Conservation (phyloP, 2,888 invertebrate genomes). For the Hydrotaea diabolus region DNA sequence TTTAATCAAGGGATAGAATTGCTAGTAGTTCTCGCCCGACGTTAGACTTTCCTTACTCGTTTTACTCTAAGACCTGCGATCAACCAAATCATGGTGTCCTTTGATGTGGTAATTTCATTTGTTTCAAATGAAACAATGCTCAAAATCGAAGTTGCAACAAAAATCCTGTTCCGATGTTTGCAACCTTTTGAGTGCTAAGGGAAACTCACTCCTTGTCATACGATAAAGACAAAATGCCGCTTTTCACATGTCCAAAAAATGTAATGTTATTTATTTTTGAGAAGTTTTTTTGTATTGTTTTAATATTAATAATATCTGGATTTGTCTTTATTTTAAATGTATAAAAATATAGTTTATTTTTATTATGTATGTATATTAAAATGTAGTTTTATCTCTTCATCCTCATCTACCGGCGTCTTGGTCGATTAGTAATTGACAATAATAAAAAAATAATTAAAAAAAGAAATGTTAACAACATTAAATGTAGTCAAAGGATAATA, state of each 20-base stretch:
- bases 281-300: conserved; percentile 18
- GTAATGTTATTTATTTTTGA: conserved; percentile 38
- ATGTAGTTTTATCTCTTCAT: conserved; percentile 10
- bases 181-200: too few species aligned
- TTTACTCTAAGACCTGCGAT: too few species aligned
- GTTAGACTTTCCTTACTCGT: too few species aligned
- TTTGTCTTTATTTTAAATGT: conserved; percentile 50
- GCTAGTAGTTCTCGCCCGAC: too few species aligned
- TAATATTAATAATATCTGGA: conserved; percentile 25
- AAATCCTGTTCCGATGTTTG: too few species aligned
- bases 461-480: conserved; percentile 41
- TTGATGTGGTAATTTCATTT: too few species aligned
- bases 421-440: conserved; percentile 40
- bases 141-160: too few species aligned
- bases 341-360: conserved; percentile 48
- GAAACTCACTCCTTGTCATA: too few species aligned
- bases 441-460: conserved; percentile 48
- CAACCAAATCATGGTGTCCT: too few species aligned
- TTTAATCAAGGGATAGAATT: too few species aligned
- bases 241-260: conserved; percentile 24
- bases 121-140: too few species aligned
- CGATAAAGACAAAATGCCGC: too few species aligned
- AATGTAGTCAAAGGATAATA: conserved; percentile 15
- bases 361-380: conserved; percentile 44
- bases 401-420: not conserved